These are phyloP conservation scores for Philopotamus ludificatus DNA, from an alignment of 1,140 invertebrate species.

Conservation along the genomic window DNA sequence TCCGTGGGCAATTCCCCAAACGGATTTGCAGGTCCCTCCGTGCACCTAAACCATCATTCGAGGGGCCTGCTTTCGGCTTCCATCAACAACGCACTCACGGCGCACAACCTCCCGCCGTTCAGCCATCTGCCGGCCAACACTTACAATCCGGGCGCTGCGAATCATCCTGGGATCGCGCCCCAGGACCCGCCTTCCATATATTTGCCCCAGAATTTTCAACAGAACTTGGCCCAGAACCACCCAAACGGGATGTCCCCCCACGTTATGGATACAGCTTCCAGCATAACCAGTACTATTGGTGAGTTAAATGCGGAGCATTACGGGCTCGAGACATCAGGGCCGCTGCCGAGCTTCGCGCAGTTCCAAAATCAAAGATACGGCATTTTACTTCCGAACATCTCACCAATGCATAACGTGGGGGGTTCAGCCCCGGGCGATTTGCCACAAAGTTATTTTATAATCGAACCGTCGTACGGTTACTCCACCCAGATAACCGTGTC, in stretches of 20 bases:
- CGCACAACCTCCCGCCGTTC: conserved; percentile 58
- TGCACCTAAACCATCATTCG: conserved; percentile 68
- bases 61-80: conserved; percentile 77
- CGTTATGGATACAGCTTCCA: conserved; percentile 74
- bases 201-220: conserved; percentile 60
- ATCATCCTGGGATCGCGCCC: conserved; percentile 57
- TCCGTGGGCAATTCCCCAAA: conserved; percentile 78
- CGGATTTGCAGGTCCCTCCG: conserved; percentile 80
- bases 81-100: conserved; percentile 62
- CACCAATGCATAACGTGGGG: conserved; percentile 68
- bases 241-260: conserved; percentile 81
- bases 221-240: conserved; percentile 63
- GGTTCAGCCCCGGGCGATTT: conserved; percentile 64
- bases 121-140: conserved; percentile 57
- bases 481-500: conserved; percentile 31
- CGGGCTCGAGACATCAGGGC: conserved; percentile 54
- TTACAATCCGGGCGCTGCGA: conserved; percentile 56
- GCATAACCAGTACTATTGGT: conserved; percentile 71
- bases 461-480: conserved; percentile 38
- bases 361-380: conserved; percentile 60
- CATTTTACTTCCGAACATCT: conserved; percentile 56
- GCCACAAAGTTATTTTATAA: conserved; percentile 50
- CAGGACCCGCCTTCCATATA: conserved; percentile 61
- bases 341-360: conserved; percentile 65
- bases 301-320: conserved; percentile 54